Conservation (phyloP, 2,113 vertebrate species). For the Choloepus hoffmanni region DNA sequence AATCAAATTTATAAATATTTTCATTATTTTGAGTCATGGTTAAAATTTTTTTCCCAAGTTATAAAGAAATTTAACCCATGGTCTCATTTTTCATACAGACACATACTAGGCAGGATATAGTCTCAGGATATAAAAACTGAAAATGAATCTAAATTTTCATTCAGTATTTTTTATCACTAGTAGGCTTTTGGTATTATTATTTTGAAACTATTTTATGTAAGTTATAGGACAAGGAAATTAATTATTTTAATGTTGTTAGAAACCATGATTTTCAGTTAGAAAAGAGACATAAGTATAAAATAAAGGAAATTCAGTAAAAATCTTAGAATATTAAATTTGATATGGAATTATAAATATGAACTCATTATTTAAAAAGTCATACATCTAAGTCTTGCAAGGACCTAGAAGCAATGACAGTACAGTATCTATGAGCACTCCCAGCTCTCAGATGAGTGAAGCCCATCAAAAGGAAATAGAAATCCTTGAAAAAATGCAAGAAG, state of each 20-base stretch:
- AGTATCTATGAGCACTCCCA: not conserved
- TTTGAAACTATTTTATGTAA: not conserved
- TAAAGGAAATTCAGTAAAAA: constrained; percentile 26
- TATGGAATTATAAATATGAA: not conserved
- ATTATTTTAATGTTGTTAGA: not conserved
- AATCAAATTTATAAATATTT: constrained; percentile 51
- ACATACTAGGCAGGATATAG: not conserved
- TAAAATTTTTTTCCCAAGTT: constrained; percentile 7
- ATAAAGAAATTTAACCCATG: constrained; percentile 22
- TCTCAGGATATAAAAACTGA: constrained; percentile 11
- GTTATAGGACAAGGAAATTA: constrained; percentile 46
- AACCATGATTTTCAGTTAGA: not conserved
- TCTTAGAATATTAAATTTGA: not conserved
- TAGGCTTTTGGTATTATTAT: constrained; percentile 13
- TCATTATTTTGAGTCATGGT: not conserved
- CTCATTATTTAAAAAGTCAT: not conserved
- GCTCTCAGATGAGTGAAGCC: not conserved
- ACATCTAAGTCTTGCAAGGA: not conserved
- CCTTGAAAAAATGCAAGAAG: constrained; percentile 10
- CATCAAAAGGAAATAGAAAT: not conserved
- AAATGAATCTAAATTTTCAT: constrained; percentile 16
- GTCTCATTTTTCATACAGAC: not conserved
- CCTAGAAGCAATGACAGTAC: not conserved
- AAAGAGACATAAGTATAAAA: constrained; percentile 4
- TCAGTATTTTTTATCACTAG: not conserved